phyloP scores from a whole-genome alignment of 1,140 invertebrate genomes.

The Sminthurinus signatus region DNA sequence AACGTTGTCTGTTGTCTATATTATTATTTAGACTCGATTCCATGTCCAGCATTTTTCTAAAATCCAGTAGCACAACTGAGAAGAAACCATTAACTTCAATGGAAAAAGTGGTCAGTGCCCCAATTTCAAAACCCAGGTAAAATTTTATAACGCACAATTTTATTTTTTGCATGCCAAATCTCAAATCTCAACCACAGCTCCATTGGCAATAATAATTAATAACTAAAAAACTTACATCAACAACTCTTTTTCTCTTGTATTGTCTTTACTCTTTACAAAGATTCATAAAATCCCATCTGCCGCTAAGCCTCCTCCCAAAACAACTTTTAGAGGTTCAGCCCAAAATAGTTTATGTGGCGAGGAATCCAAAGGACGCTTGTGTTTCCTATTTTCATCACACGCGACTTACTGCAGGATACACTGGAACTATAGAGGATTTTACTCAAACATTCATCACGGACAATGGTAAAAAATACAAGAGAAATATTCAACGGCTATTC shows the following conservation, averaged over 20 bases:
- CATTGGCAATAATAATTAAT: too few relatives aligned
- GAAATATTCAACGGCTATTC: too few relatives aligned
- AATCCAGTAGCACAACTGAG: neutral
- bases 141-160: too few relatives aligned
- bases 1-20: neutral
- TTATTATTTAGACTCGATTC: neutral
- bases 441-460: slow-evolving; percentile 35
- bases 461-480: slow-evolving; percentile 16
- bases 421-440: slow-evolving; percentile 55
- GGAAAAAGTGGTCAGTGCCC: slow-evolving; percentile 31
- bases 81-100: slow-evolving; percentile 26
- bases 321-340: slow-evolving; percentile 48
- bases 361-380: slow-evolving; percentile 90
- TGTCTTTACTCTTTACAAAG: too few relatives aligned
- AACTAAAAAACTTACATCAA: too few relatives aligned
- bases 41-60: neutral
- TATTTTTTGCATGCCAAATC: too few relatives aligned
- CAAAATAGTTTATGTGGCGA: slow-evolving; percentile 71
- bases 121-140: too few relatives aligned
- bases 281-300: slow-evolving; percentile 73
- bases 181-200: too few relatives aligned
- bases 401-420: slow-evolving; percentile 57
- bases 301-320: slow-evolving; percentile 61
- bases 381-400: slow-evolving; percentile 88
- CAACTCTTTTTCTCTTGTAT: too few relatives aligned